Evolutionary conservation across 2,888 invertebrate genomes (phyloP).

Genomic region (Penaeus monodon): DNA sequence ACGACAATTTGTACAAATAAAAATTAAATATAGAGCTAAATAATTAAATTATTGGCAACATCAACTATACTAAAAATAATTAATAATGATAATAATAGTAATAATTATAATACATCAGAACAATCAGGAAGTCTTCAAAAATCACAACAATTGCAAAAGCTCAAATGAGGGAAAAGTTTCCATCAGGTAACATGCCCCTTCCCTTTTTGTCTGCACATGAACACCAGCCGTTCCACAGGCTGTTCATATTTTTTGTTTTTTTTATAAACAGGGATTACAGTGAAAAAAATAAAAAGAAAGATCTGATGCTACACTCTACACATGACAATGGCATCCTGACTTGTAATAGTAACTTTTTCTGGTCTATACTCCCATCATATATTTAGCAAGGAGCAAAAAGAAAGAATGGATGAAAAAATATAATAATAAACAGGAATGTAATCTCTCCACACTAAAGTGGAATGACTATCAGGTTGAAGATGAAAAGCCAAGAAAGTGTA

Average conservation of each 20-base stretch:
- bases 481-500: neutral
- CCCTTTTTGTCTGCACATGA: too few species aligned
- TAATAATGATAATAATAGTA: neutral
- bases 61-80: slow-evolving; percentile 6
- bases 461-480: slow-evolving; percentile 7
- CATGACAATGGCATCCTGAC: too few species aligned
- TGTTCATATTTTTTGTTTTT: too few species aligned
- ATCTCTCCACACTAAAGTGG: slow-evolving; percentile 3
- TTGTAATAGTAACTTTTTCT: too few species aligned
- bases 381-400: too few species aligned
- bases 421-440: slow-evolving; percentile 12
- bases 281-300: too few species aligned
- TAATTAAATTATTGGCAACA: slow-evolving; percentile 25
- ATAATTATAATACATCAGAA: neutral
- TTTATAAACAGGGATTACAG: too few species aligned
- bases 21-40: slow-evolving; percentile 15
- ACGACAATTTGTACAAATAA: slow-evolving; percentile 18
- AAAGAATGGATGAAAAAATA: too few species aligned
- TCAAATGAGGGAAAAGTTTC: neutral
- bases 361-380: too few species aligned
- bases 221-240: too few species aligned
- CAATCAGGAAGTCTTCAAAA: neutral
- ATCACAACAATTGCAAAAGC: slow-evolving; percentile 16
- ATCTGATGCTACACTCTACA: too few species aligned
- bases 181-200: neutral